Evolutionary conservation across 1,140 invertebrate genomes (phyloP), one percentile per base, ranked within the genome.

Genomic region (Trachymyrmex cornetzi): DNA sequence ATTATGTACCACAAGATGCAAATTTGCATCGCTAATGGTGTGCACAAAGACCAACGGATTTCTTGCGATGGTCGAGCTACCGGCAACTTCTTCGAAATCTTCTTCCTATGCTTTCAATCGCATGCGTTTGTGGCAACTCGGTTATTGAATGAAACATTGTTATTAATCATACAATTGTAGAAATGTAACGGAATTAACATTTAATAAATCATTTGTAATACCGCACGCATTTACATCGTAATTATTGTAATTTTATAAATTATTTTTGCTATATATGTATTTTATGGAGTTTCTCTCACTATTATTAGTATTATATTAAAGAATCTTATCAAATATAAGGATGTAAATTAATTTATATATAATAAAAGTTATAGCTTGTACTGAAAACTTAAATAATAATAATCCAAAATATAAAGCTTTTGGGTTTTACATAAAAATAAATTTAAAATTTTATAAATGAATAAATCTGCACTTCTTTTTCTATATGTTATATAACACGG

Each of bases 21-120:
- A 91, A 92, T 92, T 91, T 91, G 91, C 91, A 92, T 92, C 86
- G 84, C 86, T 92, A 92, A 92, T 92, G 88, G 72, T 77, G 82
- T 64, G 75, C 84, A 88, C 80, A 90, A 90, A 85, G 86, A 91
- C 72, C 74, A 88, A 84, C 59, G 84, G 71, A 91, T 91, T 87
- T 77, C 50, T 88, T 87, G 89, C 81, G 34, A 72, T 67, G 77
- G 34, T 59, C 50, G 66, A 38, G 67, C 55, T 87, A 80, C 57
- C 75, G 75, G 69, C 79, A 34, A 80, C 77, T 59, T 84, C 50
- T 72, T 71, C 44, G 27, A n/a, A 24, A 48, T 77, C 88, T 59
- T 77, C 85, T 89, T 84, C 57, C 19, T 30, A 55, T 64, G 57
- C 72, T 85, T 87, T 79, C 85, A 89, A 89, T 1, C 38, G 50